Base-by-base conservation (phyloP, 1,140 invertebrate species). In the Macrobrachium rosenbergii region DNA sequence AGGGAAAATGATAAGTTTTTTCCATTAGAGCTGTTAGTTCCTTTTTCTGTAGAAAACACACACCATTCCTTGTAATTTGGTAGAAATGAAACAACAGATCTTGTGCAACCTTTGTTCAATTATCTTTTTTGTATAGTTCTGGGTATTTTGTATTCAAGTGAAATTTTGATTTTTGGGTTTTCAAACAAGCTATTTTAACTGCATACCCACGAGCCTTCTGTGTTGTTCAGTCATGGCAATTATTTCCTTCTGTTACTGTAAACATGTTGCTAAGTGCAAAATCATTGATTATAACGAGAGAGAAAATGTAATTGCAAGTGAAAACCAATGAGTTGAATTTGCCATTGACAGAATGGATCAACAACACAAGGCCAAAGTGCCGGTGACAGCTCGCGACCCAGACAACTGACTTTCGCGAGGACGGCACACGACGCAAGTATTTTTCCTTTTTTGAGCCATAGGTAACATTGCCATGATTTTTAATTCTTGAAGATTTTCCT, bases 361-460 rank as follows among this genome's bases (percentile, higher is more conserved):
- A 81, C 85, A 87, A 81, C 85, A 82, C 77, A 81, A 87, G 85
- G 85, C 85, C 85, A 87, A 87, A 87, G 77, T 87, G 85, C 85
- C 85, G 81, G 85, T 87, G 85, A 87, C 60, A 79, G 85, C 85
- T 87, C 85, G 85, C 85, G 85, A 87, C 85, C 85, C 69, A 81
- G 85, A 87, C 85, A 87, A 87, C 85, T 87, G 85, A 87, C 85
- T 43, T 87, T 87, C 85, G 85, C 85, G 72, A 87, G 85, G 85
- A 87, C 85, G 79, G 85, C 85, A 73, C 85, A 87, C 81, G 85
- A 87, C 79, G 85, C 85, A 87, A 87, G 85, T 87, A 87, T 87
- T 87, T 87, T 87, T 87, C 85, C 85, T 87, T 87, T 87, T 87
- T 87, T 87, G 78, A 81, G 73, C 78, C 77, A 87, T 87, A 73